A percentile compares a stretch with the other conserved stretches of the same genome.
Conservation (phyloP, 1,140 invertebrate species). For the Brachionus plicatilis region DNA sequence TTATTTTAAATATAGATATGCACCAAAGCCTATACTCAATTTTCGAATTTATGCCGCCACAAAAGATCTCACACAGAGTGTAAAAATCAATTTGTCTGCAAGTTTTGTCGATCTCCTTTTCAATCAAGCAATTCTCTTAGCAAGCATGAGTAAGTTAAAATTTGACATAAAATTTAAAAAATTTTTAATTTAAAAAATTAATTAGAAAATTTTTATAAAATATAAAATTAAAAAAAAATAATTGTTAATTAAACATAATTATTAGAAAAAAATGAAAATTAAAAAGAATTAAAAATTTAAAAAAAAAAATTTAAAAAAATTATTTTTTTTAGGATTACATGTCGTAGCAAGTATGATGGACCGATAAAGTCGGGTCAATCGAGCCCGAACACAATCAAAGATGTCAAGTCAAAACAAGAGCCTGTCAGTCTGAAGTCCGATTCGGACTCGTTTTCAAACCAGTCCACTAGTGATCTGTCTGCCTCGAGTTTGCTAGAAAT, state of each 20-base stretch:
- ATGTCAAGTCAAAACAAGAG: neutral
- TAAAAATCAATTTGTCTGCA: constrained; percentile 32
- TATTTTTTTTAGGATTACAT: neutral
- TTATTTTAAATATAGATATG: constrained; percentile 47
- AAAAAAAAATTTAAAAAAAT: no score
- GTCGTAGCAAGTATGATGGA: neutral
- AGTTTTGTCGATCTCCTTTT: constrained; percentile 22
- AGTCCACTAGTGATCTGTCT: neutral
- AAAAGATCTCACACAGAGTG: constrained; percentile 89
- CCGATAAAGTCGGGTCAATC: neutral
- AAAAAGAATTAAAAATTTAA: no score
- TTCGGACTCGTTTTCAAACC: neutral
- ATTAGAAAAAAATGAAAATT: no score
- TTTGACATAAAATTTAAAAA: neutral
- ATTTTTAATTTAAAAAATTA: neutral
- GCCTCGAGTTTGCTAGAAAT: neutral
- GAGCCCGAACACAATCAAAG: neutral
- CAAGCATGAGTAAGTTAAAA: constrained; percentile 23
- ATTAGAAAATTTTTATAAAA: no score
- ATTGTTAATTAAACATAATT: no score
- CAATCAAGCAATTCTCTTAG: constrained; percentile 11
- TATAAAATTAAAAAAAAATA: no score
- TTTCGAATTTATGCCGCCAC: constrained; percentile 97
- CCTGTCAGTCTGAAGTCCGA: neutral
- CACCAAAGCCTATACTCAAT: constrained; percentile 93